These are phyloP conservation scores for Danio choprae DNA, from an alignment of 2,797 vertebrate genomes.

Conservation along the genomic window DNA sequence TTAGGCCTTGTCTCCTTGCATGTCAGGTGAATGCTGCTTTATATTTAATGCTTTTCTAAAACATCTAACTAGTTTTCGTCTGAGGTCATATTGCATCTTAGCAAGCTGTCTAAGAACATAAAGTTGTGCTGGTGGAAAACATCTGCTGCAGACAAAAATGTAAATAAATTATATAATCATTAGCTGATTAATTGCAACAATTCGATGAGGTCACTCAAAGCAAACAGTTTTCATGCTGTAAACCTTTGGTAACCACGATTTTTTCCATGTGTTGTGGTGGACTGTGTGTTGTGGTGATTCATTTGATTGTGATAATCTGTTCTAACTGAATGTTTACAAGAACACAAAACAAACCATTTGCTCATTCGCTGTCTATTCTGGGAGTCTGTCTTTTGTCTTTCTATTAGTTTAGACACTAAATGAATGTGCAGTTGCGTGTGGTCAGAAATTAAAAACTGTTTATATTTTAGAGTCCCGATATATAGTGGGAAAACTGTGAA, in stretches of 20 bases:
- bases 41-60: background rate
- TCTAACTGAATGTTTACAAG: conserved; percentile 36
- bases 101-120: background rate
- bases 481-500: background rate
- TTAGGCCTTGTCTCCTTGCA: background rate
- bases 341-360: conserved; percentile 38
- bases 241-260: conserved; percentile 1
- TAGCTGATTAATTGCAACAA: conserved; percentile 4
- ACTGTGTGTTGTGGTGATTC: conserved; percentile 21
- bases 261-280: conserved; percentile 32
- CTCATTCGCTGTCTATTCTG: conserved; percentile 18
- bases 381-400: background rate
- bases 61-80: background rate
- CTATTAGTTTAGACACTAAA: background rate
- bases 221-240: background rate
- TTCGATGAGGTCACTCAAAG: background rate
- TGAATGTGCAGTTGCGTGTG: background rate
- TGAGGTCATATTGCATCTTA: background rate
- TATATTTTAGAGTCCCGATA: conserved; percentile 6
- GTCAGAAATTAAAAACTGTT: background rate
- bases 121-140: background rate
- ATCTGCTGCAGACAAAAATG: background rate
- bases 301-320: conserved; percentile 39
- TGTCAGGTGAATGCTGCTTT: background rate
- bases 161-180: background rate